Conservation (phyloP, 2,797 vertebrate genomes). For the Carduelis carduelis region DNA sequence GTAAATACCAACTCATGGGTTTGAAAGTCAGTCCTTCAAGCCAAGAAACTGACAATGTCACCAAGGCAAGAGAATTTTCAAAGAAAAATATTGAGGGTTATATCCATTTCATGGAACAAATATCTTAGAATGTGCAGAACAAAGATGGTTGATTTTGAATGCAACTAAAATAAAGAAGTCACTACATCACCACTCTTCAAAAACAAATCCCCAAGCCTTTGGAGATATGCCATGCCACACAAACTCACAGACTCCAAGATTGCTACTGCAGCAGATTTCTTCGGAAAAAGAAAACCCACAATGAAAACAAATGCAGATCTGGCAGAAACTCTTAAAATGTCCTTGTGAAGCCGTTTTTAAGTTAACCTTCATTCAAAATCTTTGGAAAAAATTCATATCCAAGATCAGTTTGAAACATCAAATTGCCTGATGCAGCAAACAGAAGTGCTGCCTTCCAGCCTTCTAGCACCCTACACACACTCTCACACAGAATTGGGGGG, state of each 20-base stretch:
- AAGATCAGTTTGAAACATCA: neutral
- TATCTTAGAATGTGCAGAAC: neutral
- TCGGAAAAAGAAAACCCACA: neutral
- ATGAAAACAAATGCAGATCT: neutral
- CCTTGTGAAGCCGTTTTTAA: neutral
- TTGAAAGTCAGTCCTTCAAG: neutral
- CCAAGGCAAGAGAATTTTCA: neutral
- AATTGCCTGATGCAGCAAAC: neutral
- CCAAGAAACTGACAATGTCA: neutral
- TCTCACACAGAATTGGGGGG: neutral
- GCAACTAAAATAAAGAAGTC: constrained; percentile 32
- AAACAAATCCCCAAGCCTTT: constrained; percentile 18
- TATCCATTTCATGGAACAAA: neutral
- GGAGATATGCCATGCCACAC: constrained; percentile 22
- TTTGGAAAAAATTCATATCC: neutral
- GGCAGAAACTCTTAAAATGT: neutral
- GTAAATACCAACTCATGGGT: neutral
- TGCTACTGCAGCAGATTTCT: constrained; percentile 18
- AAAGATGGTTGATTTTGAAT: constrained; percentile 53
- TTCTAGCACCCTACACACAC: neutral
- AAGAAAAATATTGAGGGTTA: neutral
- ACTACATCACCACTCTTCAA: constrained; percentile 36
- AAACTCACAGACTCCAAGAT: neutral
- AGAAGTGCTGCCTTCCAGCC: neutral
- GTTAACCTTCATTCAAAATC: neutral